Conservation (phyloP, 2,113 vertebrate genomes). For the Pterocles orientalis region DNA sequence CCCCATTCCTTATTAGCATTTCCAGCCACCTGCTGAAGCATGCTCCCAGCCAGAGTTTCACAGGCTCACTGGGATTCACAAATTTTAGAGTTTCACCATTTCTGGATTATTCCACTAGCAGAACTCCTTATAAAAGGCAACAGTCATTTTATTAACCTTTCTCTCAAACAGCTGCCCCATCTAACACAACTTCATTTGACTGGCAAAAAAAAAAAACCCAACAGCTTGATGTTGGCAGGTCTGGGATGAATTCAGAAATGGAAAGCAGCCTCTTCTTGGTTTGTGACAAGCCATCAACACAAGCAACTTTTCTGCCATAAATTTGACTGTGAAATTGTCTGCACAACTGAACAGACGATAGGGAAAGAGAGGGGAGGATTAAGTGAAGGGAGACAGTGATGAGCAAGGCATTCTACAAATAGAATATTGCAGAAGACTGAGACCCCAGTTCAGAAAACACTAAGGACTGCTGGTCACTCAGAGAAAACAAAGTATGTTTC, state of each 20-base stretch:
- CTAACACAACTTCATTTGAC: background rate
- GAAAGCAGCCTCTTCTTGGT: background rate
- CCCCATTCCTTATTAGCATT: conserved; percentile 19
- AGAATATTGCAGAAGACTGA: background rate
- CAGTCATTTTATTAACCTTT: conserved; percentile 45
- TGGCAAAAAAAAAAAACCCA: background rate
- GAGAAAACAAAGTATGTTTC: background rate
- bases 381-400: background rate
- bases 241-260: background rate
- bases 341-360: background rate
- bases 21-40: conserved; percentile 49
- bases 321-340: background rate
- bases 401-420: background rate
- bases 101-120: conserved; percentile 25
- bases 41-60: conserved; percentile 25
- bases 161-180: conserved; percentile 30
- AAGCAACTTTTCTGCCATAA: conserved; percentile 34
- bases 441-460: background rate
- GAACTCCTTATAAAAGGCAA: conserved; percentile 28
- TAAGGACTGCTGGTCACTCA: background rate
- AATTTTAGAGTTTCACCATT: conserved; percentile 41
- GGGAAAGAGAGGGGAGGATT: background rate
- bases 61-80: conserved; percentile 37
- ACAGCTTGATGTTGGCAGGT: conserved; percentile 36
- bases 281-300: conserved; percentile 15